Evolutionary conservation across 1,140 invertebrate genomes (phyloP).

Genomic region (Riptortus pedestris): DNA sequence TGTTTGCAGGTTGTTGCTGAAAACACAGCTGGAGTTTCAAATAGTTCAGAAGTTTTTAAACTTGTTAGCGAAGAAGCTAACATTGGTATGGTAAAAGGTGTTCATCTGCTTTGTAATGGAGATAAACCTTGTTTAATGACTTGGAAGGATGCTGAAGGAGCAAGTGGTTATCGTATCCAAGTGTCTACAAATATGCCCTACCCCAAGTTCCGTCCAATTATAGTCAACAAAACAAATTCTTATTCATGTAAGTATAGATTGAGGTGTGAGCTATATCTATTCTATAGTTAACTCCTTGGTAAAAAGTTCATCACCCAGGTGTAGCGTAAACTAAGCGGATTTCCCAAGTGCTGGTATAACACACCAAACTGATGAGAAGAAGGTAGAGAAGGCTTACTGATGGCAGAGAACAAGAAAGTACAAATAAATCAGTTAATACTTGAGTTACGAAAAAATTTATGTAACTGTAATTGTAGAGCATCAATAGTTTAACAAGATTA

Average conservation of each 20-base stretch:
- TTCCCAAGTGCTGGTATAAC: too few species aligned
- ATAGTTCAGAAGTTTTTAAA: constrained; percentile 36
- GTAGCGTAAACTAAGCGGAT: too few species aligned
- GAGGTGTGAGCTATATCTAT: too few species aligned
- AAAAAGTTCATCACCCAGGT: too few species aligned
- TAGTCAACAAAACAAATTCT: not conserved
- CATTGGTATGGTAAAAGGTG: constrained; percentile 47
- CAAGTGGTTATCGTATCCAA: constrained; percentile 50
- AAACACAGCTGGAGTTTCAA: constrained; percentile 48
- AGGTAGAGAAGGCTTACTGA: too few species aligned
- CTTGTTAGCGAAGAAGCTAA: constrained; percentile 51
- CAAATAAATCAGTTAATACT: too few species aligned
- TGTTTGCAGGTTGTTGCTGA: constrained; percentile 56
- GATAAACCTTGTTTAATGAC: not conserved
- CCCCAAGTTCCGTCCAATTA: not conserved
- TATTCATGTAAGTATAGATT: not conserved
- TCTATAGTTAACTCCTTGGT: too few species aligned
- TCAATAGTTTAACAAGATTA: too few species aligned
- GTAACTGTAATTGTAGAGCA: too few species aligned
- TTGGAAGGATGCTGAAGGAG: constrained; percentile 49
- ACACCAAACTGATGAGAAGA: too few species aligned
- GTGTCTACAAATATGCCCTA: constrained; percentile 29
- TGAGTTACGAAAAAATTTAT: too few species aligned
- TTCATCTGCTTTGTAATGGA: constrained; percentile 39
- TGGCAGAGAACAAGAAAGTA: too few species aligned